A percentile compares a stretch with the other conserved stretches of the same genome.
These are phyloP conservation scores for Heterotilapia buettikoferi DNA, from an alignment of 2,113 vertebrate species.

Conservation along the genomic window DNA sequence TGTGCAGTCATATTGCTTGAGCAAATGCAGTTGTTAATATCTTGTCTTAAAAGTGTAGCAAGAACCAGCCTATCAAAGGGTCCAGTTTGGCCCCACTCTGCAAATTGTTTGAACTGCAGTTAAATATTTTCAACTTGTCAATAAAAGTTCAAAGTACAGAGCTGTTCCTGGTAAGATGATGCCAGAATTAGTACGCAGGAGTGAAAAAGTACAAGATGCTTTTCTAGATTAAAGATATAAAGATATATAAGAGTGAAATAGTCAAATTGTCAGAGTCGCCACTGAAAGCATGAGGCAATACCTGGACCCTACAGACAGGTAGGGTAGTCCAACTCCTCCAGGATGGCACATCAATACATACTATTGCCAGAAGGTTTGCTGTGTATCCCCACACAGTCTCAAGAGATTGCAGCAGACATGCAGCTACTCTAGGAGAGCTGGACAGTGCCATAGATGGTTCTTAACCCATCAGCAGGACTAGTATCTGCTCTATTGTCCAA, in stretches of 20 bases:
- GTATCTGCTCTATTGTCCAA: background rate
- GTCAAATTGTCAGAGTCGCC: background rate
- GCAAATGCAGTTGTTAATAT: background rate
- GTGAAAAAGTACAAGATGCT: background rate
- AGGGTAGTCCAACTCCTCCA: background rate
- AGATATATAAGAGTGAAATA: background rate
- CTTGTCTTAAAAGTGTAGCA: background rate
- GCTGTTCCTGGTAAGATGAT: background rate
- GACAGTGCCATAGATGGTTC: background rate
- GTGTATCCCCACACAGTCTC: background rate
- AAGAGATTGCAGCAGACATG: background rate
- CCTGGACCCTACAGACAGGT: background rate
- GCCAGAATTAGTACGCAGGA: background rate
- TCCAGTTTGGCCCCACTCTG: background rate
- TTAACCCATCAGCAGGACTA: background rate
- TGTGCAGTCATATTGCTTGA: background rate
- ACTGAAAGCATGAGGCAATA: background rate
- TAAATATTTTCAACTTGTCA: background rate
- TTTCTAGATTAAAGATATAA: background rate
- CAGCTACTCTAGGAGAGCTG: background rate
- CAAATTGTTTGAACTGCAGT: background rate
- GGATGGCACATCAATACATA: background rate
- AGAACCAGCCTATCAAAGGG: background rate
- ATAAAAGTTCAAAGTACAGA: background rate
- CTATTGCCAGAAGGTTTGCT: background rate